These are phyloP conservation scores for Eptesicus fuscus DNA, from an alignment of 2,113 vertebrate genomes.

Conservation along the genomic window DNA sequence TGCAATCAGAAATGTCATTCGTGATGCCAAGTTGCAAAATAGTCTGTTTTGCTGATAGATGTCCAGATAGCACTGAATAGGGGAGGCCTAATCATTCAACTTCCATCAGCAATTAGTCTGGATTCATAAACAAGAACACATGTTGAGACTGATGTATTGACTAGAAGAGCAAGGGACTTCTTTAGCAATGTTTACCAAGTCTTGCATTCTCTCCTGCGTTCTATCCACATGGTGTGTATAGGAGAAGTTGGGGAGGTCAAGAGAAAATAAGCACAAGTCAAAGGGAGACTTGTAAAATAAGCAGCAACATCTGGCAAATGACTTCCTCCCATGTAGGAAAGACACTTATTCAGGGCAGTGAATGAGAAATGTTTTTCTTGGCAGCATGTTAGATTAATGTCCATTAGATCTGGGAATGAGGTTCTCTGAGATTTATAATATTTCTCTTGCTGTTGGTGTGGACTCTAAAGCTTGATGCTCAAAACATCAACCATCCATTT, in stretches of 20 bases:
- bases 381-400: constrained; percentile 63
- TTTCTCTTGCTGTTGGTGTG: constrained; percentile 14
- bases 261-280: constrained; percentile 86
- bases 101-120: constrained; percentile 40
- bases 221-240: constrained; percentile 73
- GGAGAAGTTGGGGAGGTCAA: constrained; percentile 84
- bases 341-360: constrained; percentile 69
- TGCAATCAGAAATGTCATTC: neutral
- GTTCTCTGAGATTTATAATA: constrained; percentile 59
- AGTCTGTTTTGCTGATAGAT: neutral
- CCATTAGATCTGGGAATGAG: constrained; percentile 68
- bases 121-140: constrained; percentile 41
- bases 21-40: neutral
- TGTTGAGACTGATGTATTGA: constrained; percentile 29
- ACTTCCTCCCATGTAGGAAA: constrained; percentile 79
- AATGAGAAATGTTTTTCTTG: constrained; percentile 82
- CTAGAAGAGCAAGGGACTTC: constrained; percentile 38
- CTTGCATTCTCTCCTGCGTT: constrained; percentile 70
- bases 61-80: neutral
- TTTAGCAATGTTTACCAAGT: constrained; percentile 52
- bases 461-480: neutral
- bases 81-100: constrained; percentile 4
- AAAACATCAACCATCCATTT: neutral
- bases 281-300: constrained; percentile 81
- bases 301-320: constrained; percentile 84